Base-by-base conservation (phyloP, 2,797 vertebrate genomes). In the Etheostoma nigrum region DNA sequence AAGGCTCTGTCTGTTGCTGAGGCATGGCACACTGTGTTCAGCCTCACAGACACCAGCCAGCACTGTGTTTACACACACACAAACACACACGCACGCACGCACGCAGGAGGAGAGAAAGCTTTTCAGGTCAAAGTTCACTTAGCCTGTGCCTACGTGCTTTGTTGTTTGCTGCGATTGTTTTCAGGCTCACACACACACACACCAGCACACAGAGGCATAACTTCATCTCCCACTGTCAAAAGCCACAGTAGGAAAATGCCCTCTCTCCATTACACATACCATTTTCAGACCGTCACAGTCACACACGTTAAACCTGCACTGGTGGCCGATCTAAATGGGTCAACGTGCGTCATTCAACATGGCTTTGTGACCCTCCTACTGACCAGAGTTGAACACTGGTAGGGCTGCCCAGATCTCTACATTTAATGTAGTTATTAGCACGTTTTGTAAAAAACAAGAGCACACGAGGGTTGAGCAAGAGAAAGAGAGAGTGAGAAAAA, bases 91-190 rank as follows among this genome's bases (percentile, higher is more conserved):
- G 71, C 55, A 83, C 74, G 74, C 76, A 81, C 73, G 85, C 64
- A 69, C 49, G 49, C 76, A 61, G 66, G 66, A 88, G 71, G 77
- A 82, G 75, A 78, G 81, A 85, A 85, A 78, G 68, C 81, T 88
- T 89, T 91, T 65, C 75, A 79, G 91, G 93, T 91, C 78, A 92
- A 82, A 88, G 92, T 91, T 93, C 87, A 86, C 72, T 48, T 64
- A 0, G 40, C 67, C 42, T 79, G 71, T 15, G 55, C 66, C 82
- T 83, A 73, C 49, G 25, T 72, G 51, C 77, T 89, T 86, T 86
- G 79, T 87, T 88, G 79, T 82, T 85, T 63, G 52, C 78, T 69
- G 63, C 16, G 7, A 81, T 88, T 89, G 82, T 87, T 90, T 87
- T 78, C 45, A 70, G 21, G 11, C 44, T 25, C 60, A 33, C 18